phyloP scores from a whole-genome alignment of 1,140 invertebrate genomes.

The Brachystomella parvula region DNA sequence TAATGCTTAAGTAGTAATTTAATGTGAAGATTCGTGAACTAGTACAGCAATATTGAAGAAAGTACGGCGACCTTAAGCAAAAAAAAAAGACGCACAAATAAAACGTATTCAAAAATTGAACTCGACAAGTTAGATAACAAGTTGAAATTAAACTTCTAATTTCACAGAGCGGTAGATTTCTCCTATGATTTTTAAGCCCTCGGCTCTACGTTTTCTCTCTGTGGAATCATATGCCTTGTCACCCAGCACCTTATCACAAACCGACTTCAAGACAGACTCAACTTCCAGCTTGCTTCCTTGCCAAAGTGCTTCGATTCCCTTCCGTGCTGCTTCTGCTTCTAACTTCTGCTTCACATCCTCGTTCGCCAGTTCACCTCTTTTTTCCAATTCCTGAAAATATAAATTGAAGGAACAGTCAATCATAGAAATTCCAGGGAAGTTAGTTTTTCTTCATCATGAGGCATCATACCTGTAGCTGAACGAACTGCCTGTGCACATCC shows the following conservation, averaged over 20 bases:
- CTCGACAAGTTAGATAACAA: too few relatives aligned
- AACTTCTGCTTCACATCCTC: constrained; percentile 29
- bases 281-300: constrained; percentile 38
- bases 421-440: background rate
- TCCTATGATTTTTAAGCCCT: constrained; percentile 36
- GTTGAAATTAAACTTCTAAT: too few relatives aligned
- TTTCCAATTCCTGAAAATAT: constrained; percentile 35
- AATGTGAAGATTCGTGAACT: too few relatives aligned
- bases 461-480: constrained; percentile 22
- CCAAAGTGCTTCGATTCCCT: constrained; percentile 36
- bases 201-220: constrained; percentile 23
- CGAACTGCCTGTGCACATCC: constrained; percentile 35
- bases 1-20: too few relatives aligned
- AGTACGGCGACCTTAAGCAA: too few relatives aligned
- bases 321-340: constrained; percentile 31
- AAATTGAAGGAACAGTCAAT: too few relatives aligned
- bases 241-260: constrained; percentile 33
- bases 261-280: constrained; percentile 32
- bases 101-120: too few relatives aligned
- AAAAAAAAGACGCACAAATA: too few relatives aligned
- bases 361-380: constrained; percentile 25
- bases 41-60: too few relatives aligned
- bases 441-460: background rate
- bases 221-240: constrained; percentile 16
- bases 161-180: constrained; percentile 29